Percentiles rank a stretch among this genome's conserved stretches.
Evolutionary conservation across 2,113 vertebrate genomes (phyloP).

Genomic region (Tichodroma muraria): DNA sequence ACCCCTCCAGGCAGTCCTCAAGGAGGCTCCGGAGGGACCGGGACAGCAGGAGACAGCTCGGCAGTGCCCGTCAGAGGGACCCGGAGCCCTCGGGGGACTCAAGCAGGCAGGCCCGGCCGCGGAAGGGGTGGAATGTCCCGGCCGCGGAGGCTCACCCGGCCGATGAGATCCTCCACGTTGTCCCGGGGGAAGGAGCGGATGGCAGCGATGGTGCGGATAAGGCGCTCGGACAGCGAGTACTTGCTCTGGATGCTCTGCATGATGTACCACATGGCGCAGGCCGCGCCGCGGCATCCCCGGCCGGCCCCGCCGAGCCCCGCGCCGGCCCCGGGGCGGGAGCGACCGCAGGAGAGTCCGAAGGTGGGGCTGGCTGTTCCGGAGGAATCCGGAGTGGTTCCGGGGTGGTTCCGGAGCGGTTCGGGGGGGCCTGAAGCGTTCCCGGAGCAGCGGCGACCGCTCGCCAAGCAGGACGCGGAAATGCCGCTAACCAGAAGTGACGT

Average conservation of each 20-base stretch:
- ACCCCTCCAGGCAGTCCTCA: background rate
- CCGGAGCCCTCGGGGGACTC: background rate
- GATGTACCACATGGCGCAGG: conserved; percentile 81
- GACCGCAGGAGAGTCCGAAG: background rate
- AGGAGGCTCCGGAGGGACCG: background rate
- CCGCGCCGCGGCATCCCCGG: conserved; percentile 59
- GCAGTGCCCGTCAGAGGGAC: background rate
- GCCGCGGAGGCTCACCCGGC: conserved; percentile 70
- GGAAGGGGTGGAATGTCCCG: background rate
- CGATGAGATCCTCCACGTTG: conserved; percentile 94
- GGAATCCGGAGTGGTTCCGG: background rate
- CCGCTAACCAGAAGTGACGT: background rate
- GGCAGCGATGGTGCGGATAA: conserved; percentile 95
- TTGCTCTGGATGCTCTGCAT: conserved; percentile 98
- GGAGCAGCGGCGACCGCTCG: fast-evolving
- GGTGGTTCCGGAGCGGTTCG: too few relatives aligned
- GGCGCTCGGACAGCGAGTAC: conserved; percentile 91
- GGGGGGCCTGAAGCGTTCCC: background rate
- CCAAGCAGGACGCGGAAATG: background rate
- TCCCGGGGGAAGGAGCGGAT: conserved; percentile 94
- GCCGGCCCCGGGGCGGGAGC: background rate
- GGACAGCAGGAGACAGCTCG: background rate
- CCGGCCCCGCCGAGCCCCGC: background rate
- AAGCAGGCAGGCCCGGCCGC: too few relatives aligned
- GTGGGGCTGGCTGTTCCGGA: background rate